Conservation (phyloP, 2,113 vertebrate genomes). For the Poicephalus meyeri region DNA sequence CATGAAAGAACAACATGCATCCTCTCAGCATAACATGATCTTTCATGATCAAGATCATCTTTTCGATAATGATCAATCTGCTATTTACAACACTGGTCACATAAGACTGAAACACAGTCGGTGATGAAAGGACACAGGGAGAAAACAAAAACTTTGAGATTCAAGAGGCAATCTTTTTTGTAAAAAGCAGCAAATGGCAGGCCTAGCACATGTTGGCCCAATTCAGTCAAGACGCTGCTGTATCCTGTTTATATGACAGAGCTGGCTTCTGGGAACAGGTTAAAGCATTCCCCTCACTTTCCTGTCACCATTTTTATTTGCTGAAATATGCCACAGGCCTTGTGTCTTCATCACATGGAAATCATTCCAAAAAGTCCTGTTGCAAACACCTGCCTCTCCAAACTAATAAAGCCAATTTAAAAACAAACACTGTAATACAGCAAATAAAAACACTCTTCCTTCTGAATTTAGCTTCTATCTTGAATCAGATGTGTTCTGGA, state of each 20-base stretch:
- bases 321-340: background rate
- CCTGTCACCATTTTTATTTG: background rate
- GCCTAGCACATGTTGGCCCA: background rate
- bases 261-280: background rate
- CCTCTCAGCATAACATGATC: background rate
- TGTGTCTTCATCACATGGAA: background rate
- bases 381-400: background rate
- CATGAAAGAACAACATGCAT: background rate
- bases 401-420: background rate
- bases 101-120: background rate
- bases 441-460: background rate
- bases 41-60: background rate
- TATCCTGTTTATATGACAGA: background rate
- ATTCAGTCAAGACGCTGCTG: background rate
- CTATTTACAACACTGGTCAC: background rate
- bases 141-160: background rate
- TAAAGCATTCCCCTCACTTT: background rate
- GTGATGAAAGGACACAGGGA: background rate
- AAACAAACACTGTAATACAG: background rate
- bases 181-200: background rate
- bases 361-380: background rate
- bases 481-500: background rate
- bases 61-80: background rate
- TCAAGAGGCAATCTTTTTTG: background rate
- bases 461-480: background rate